Evolutionary conservation across 2,113 vertebrate species (phyloP).

Genomic region (Poeciliopsis prolifica): DNA sequence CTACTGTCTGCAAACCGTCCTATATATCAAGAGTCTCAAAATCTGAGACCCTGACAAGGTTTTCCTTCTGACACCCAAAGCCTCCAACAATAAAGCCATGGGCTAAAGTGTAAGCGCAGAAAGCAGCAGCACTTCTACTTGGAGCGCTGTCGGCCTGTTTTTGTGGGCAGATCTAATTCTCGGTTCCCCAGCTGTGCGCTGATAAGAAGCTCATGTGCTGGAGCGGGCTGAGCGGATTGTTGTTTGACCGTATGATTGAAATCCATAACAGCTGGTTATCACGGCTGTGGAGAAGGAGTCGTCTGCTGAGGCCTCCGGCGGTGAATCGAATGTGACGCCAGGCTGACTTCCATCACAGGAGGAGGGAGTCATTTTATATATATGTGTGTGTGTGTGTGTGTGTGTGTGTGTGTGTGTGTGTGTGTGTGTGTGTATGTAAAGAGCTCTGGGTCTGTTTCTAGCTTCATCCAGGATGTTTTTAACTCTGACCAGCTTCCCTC

Average conservation of each 20-base stretch:
- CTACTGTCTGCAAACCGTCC: not conserved
- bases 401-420: too few relatives aligned
- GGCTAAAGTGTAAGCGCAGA: not conserved
- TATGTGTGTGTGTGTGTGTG: too few relatives aligned
- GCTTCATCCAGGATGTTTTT: too few relatives aligned
- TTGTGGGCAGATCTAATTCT: constrained; percentile 46
- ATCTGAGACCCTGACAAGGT: not conserved
- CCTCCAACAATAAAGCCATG: not conserved
- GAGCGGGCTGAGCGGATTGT: constrained; percentile 20
- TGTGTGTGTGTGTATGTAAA: too few relatives aligned
- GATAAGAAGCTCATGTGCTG: constrained; percentile 69
- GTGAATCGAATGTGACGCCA: constrained; percentile 30
- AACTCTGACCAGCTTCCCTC: too few relatives aligned
- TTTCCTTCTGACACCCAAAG: not conserved
- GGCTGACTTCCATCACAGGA: constrained; percentile 45
- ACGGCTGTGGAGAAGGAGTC: constrained; percentile 22
- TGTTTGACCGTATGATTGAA: constrained; percentile 44
- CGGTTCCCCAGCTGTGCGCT: constrained; percentile 45
- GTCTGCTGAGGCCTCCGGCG: constrained; percentile 13
- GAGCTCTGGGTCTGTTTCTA: too few relatives aligned
- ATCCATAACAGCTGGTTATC: constrained; percentile 47
- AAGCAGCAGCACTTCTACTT: constrained; percentile 24
- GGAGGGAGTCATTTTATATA: not conserved
- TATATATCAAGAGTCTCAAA: too few relatives aligned
- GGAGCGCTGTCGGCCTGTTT: constrained; percentile 38